Evolutionary conservation across 2,888 invertebrate species (phyloP).

Genomic region (Aporophyla lueneburgensis): DNA sequence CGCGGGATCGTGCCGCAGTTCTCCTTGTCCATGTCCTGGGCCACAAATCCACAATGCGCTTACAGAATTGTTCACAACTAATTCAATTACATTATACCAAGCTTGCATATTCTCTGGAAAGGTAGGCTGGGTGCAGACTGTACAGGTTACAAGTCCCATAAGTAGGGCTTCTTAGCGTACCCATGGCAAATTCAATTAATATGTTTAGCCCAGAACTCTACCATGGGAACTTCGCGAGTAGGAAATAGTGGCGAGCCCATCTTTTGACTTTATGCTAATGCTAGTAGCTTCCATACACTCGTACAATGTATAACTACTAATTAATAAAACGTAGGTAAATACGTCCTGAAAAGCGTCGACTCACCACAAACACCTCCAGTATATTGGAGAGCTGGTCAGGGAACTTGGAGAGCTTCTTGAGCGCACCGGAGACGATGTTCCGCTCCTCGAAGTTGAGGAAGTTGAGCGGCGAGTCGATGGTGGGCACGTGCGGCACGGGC

Average conservation of each 20-base stretch:
- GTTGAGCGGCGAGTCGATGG: slow-evolving; percentile 90
- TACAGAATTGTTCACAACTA: background rate
- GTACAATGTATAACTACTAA: background rate
- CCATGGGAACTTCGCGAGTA: background rate
- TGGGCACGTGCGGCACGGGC: slow-evolving; percentile 93
- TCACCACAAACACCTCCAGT: slow-evolving; percentile 92
- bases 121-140: no score
- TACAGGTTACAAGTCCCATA: background rate
- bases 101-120: background rate
- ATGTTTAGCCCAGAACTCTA: background rate
- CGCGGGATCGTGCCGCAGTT: slow-evolving; percentile 93
- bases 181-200: background rate
- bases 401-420: slow-evolving; percentile 92
- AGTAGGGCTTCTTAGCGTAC: background rate
- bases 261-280: background rate
- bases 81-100: background rate
- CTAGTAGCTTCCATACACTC: background rate
- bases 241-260: background rate
- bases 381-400: slow-evolving; percentile 93
- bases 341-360: background rate
- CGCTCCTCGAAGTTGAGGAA: slow-evolving; percentile 95
- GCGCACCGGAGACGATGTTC: slow-evolving; percentile 91
- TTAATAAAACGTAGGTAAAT: background rate
- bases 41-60: background rate
- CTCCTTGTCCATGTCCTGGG: slow-evolving; percentile 92